Base-by-base conservation (phyloP, 2,888 invertebrate species). In the Papilio elwesi region DNA sequence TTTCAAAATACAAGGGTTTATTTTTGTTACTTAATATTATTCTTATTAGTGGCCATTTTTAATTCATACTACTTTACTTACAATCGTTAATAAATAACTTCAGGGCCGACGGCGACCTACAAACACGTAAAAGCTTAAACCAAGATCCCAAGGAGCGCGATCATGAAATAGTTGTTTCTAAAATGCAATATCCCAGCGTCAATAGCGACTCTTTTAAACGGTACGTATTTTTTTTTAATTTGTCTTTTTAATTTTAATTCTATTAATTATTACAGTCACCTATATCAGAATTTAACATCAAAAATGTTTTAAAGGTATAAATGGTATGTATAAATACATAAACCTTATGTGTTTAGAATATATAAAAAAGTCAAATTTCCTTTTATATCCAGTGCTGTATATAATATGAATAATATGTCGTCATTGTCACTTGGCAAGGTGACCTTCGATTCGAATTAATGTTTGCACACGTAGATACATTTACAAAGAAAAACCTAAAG, bases 181-280 rank as follows among this genome's bases (percentile, higher is more conserved):
- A 82, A 57, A 52, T 74, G 0, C 88, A 87, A 74, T 80, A 82
- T 12, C 78, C 83, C 0, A 26, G 26, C 26, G 26, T 26, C 26
- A 81, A 74, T 3, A 51, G 75, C 0, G 87, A 87, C 0, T 76
- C 83, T 68, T 89, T 88, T 66, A 88, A 88, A 74, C 84, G 90
- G 90, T 87, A 80, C 74, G 13, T 26, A 52, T 57, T 62, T 48
- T 70, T 53, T 13, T 11, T 12, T 26, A 57, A 26, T 26, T 26
- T 26, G 26, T 26, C 4, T 26, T 26, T 2, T 26, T 26, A 26
- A 26, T 26, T 26, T 26, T 26, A 26, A 26, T 26, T 26, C 26
- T 26, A 26, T 4, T 2, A 26, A 0, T 52, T 52, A 15, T 15
- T n/a, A 51, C 7, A 7, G 26, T 26, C 26, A 26, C 26, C 26